Base-by-base conservation (phyloP, 1,140 invertebrate species). In the Thaumatotibia leucotreta region DNA sequence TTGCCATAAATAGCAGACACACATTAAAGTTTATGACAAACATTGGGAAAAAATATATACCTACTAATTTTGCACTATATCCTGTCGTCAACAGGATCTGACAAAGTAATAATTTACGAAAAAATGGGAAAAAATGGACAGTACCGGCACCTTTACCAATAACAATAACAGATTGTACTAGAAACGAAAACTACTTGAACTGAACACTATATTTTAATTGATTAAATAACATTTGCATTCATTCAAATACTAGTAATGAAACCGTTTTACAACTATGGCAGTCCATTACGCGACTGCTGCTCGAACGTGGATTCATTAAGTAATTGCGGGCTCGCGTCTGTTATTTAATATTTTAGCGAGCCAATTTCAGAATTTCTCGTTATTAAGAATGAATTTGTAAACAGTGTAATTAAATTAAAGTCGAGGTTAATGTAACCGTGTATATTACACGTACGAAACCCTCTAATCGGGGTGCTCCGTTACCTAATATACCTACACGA, bases 291-390 rank as follows among this genome's bases (percentile, higher is more conserved):
- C 24, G 52, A 58, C 11, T 27, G 24, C 52, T 6, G 52, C 24
- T 58, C 6, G 27, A 58, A 58, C 52, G 9, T 58, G 5, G 27
- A 58, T 58, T 58, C 52, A 58, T 58, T 31, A 31, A 58, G 23
- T 58, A 58, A 58, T 58, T 24, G 52, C 52, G 52, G 52, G 29
- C 52, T 27, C 24, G 52, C 14, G 29, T 14, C 52, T 8, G 52
- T 58, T 58, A 58, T 58, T 58, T 58, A 58, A 58, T 58, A 58
- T 58, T 58, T 58, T 11, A 58, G 27, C 2, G n/a, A 58, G 24
- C 52, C 29, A 31, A 58, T 58, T 58, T 58, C 23, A 24, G 52
- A 58, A 58, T 58, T 31, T 23, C 27, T 23, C 52, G 52, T 54
- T 27, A 27, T 54, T 54, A 54, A 24, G 50, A 54, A 54, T 24